phyloP scores from a whole-genome alignment of 2,113 vertebrate genomes.

The Eulacestoma nigropectus region DNA sequence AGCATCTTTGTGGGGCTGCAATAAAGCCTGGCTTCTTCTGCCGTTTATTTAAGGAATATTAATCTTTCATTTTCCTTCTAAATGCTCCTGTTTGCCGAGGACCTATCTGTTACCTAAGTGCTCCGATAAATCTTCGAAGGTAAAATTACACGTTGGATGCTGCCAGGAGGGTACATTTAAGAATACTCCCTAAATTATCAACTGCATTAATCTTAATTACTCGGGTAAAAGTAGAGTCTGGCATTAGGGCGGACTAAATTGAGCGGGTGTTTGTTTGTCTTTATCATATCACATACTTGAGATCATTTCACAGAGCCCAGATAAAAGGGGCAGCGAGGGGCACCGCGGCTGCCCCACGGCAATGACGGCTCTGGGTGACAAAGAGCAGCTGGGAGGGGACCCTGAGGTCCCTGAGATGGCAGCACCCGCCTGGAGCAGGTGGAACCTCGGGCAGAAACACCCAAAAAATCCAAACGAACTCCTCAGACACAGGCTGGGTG shows the following conservation, averaged over 20 bases:
- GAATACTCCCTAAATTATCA: conserved; percentile 70
- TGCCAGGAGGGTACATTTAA: conserved; percentile 69
- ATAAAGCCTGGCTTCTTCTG: conserved; percentile 27
- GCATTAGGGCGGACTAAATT: conserved; percentile 55
- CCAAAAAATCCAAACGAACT: background rate
- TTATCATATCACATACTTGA: conserved; percentile 68
- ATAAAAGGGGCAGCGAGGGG: conserved; percentile 34
- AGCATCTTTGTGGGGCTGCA: background rate
- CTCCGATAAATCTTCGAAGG: conserved; percentile 71
- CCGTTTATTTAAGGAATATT: conserved; percentile 56
- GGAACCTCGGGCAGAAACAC: rapidly evolving
- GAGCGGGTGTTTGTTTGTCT: conserved; percentile 47
- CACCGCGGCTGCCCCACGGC: background rate
- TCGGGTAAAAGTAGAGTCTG: conserved; percentile 68
- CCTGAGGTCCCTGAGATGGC: background rate
- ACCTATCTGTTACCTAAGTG: conserved; percentile 72
- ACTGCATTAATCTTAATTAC: conserved; percentile 83
- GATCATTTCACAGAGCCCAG: conserved; percentile 60
- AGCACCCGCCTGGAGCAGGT: background rate
- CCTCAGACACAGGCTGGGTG: rapidly evolving
- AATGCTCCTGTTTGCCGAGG: conserved; percentile 66
- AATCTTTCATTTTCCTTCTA: conserved; percentile 67
- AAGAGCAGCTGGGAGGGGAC: background rate
- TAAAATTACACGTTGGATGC: conserved; percentile 68
- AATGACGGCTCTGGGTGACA: conserved; percentile 6